A percentile compares a stretch with the other conserved stretches of the same genome.
phyloP scores from a whole-genome alignment of 1,140 invertebrate species.

The Leucophenga varia region DNA sequence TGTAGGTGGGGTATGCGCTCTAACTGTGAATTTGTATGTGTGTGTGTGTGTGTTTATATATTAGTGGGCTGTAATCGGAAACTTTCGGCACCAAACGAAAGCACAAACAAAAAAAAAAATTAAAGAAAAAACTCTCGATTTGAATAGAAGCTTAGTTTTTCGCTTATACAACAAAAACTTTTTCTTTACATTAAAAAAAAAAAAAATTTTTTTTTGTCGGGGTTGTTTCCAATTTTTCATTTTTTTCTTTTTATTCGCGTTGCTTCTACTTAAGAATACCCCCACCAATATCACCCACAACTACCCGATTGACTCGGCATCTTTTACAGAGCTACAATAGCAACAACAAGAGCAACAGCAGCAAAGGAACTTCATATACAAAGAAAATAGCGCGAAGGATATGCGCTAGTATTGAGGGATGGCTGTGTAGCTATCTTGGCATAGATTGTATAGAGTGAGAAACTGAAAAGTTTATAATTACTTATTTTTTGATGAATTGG shows the following conservation, averaged over 20 bases:
- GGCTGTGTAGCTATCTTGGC: too few species aligned
- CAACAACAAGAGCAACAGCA: too few species aligned
- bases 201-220: conserved; percentile 53
- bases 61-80: conserved; percentile 44
- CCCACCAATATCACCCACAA: too few species aligned
- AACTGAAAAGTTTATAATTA: conserved; percentile 56
- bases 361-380: conserved; percentile 32
- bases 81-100: conserved; percentile 25
- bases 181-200: conserved; percentile 52
- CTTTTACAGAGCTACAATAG: too few species aligned
- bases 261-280: too few species aligned
- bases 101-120: not conserved
- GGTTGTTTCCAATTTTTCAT: conserved; percentile 52
- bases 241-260: conserved; percentile 2
- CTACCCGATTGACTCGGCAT: too few species aligned
- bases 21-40: too few species aligned
- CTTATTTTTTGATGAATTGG: conserved; percentile 56
- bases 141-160: conserved; percentile 55
- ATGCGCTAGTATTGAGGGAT: too few species aligned
- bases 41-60: too few species aligned
- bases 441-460: too few species aligned
- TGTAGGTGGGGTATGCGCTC: conserved; percentile 3
- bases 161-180: conserved; percentile 55
- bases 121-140: conserved; percentile 43
- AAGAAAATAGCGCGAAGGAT: too few species aligned